phyloP scores from a whole-genome alignment of 2,113 vertebrate genomes.

The Brachypteracias leptosomus region DNA sequence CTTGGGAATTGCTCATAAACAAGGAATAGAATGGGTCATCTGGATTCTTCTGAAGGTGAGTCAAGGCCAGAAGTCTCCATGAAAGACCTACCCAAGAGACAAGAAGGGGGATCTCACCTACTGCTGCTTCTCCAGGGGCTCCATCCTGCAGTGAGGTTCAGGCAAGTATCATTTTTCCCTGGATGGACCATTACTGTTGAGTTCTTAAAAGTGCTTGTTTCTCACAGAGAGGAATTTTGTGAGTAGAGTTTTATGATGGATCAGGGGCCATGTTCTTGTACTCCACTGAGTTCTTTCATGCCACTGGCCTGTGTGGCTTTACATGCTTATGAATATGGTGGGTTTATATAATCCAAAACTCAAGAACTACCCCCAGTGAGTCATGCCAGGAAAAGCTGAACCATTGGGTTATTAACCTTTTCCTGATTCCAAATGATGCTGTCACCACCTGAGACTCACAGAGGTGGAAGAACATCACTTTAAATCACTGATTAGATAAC shows the following conservation, averaged over 20 bases:
- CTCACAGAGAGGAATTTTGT: rapidly evolving
- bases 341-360: background rate
- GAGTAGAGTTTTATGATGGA: background rate
- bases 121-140: background rate
- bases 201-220: background rate
- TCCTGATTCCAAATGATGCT: background rate
- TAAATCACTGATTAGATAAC: background rate
- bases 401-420: background rate
- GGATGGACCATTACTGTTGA: background rate
- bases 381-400: background rate
- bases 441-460: no score
- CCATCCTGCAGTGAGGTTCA: background rate
- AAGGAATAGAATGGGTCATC: background rate
- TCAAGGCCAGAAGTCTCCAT: background rate
- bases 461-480: background rate
- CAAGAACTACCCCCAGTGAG: background rate
- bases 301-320: background rate
- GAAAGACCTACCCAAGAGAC: background rate
- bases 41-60: background rate
- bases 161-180: background rate
- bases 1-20: background rate
- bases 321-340: rapidly evolving
- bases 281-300: background rate
- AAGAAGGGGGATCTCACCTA: background rate
- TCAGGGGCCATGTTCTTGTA: background rate